phyloP scores from a whole-genome alignment of 1,140 invertebrate species.

The Drosophila repletoides region DNA sequence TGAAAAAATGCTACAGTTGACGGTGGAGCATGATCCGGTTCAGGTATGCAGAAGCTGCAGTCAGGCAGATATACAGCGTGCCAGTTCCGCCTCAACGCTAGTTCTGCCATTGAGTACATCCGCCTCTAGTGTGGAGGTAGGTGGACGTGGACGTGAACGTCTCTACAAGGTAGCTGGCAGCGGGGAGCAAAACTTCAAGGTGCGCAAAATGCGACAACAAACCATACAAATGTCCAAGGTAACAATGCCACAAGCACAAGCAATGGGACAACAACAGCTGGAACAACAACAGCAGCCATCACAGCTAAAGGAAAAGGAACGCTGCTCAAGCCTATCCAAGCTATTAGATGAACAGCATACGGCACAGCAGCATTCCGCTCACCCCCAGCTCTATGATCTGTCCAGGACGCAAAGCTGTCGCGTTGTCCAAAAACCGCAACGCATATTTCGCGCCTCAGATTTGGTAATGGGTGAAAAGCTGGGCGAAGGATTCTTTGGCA shows the following conservation, averaged over 20 bases:
- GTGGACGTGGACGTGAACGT: conserved; percentile 48
- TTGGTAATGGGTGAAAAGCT: conserved; percentile 92
- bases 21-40: conserved; percentile 93
- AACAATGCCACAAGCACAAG: too few species aligned
- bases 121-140: conserved; percentile 74
- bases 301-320: conserved; percentile 87
- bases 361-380: conserved; percentile 61
- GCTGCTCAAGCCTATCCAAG: conserved; percentile 92
- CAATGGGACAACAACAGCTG: conserved; percentile 6
- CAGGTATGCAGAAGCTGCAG: conserved; percentile 84
- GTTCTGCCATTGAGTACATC: conserved; percentile 70
- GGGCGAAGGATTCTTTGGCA: conserved; percentile 96
- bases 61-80: conserved; percentile 71
- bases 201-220: conserved; percentile 59
- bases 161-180: conserved; percentile 44
- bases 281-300: conserved; percentile 1
- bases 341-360: conserved; percentile 86
- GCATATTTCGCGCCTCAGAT: conserved; percentile 94
- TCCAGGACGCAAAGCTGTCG: conserved; percentile 94
- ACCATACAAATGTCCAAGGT: conserved; percentile 8
- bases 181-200: conserved; percentile 37
- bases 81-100: conserved; percentile 60
- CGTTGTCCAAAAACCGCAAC: conserved; percentile 88
- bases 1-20: conserved; percentile 89
- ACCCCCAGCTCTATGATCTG: conserved; percentile 86